A percentile compares a stretch with the other conserved stretches of the same genome.
These are phyloP conservation scores for Hecatera dysodea DNA, from an alignment of 2,888 invertebrate genomes.

Conservation along the genomic window DNA sequence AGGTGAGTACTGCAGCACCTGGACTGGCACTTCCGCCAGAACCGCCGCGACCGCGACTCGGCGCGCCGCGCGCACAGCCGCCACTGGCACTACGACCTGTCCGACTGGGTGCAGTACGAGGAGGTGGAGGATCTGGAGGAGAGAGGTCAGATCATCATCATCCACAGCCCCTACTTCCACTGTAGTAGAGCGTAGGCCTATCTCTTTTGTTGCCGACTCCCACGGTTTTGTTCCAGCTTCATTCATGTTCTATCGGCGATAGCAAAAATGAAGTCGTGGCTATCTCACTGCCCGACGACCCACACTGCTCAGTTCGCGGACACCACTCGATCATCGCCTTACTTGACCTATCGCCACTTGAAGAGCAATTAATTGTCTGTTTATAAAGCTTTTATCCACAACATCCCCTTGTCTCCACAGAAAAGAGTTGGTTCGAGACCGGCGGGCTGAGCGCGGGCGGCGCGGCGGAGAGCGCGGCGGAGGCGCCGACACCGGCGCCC, in stretches of 20 bases:
- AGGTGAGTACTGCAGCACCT: conserved; percentile 95
- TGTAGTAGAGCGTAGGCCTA: no score
- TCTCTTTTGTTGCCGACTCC: no score
- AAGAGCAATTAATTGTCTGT: no score
- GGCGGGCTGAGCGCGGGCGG: conserved; percentile 89
- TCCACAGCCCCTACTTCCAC: no score
- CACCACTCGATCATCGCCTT: no score
- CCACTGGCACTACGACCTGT: conserved; percentile 97
- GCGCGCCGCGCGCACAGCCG: conserved; percentile 95
- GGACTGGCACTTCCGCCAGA: conserved; percentile 99
- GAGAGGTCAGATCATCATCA: conserved; percentile 89
- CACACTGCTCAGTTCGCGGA: no score
- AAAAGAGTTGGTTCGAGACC: conserved; percentile 96
- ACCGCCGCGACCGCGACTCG: conserved; percentile 96
- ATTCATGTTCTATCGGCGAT: no score
- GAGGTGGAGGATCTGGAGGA: conserved; percentile 98
- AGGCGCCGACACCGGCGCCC: conserved; percentile 75
- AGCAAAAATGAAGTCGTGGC: no score
- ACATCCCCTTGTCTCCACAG: conserved; percentile 79
- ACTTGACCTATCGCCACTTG: no score
- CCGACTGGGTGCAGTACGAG: conserved; percentile 98
- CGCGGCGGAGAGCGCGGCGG: conserved; percentile 84
- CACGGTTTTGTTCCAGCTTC: no score
- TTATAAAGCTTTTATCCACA: no score
- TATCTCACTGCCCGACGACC: no score